Evolutionary conservation across 2,113 vertebrate genomes (phyloP), one percentile per base, ranked within the genome.

Genomic region (Gadus macrocephalus): DNA sequence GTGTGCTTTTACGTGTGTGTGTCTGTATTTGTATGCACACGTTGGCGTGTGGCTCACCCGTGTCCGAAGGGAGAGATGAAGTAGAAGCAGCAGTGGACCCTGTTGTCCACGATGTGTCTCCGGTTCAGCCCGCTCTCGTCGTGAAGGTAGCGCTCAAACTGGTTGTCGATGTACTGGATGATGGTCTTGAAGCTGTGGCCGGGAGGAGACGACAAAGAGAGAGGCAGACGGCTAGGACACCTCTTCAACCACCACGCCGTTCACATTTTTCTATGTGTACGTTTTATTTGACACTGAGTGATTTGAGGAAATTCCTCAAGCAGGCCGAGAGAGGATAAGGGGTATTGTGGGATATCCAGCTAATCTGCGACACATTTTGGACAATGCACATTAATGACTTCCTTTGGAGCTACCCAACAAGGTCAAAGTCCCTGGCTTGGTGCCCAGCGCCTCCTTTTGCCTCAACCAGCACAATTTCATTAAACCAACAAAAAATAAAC

Each of bases 61-160:
- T 95, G 94, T 70, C 94, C 94, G 79, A 94, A 96, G 9, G 95
- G 95, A 53, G 95, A 97, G 79, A 97, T 96, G 89, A 97, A 97
- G 83, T 97, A 97, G 85, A 97, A 97, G 83, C 94, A 95, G 89
- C 94, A 93, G 68, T 95, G 94, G 20, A 95, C 94, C 68, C 95
- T 81, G 89, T 95, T 95, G 88, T 96, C 94, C 75, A 95, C 92
- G 19, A 94, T 95, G 85, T 95, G 95, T 71, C 94, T 92, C 64
- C 95, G 88, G 91, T 95, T 95, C 56, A 94, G 86, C 0, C 95
- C 94, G 0, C 94, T 94, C 86, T 96, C 94, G 16, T 96, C 95
- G 0, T 94, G 94, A 0, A 96, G 92, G 84, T 95, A 95, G 11
- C 92, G 86, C 71, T 95, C 93, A 89, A 93, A 94, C 85, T 95